Base-by-base conservation (phyloP, 2,797 vertebrate species). In the Lagorchestes hirsutus region DNA sequence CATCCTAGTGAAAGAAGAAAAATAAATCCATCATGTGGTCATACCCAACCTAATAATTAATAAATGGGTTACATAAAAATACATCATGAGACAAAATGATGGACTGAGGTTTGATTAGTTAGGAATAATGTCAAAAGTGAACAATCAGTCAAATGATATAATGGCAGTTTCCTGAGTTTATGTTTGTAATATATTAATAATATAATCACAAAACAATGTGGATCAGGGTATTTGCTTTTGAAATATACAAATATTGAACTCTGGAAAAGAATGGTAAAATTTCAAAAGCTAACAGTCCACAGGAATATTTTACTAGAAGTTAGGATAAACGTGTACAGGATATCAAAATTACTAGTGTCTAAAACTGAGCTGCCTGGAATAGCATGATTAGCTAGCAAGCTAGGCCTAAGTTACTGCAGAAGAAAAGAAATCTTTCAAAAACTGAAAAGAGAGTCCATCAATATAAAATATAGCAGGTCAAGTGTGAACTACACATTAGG, bases 361-460 rank as follows among this genome's bases (percentile, higher is more conserved):
- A 50, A 46, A 46, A 87, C 9, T 46, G 40, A 87, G 3, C 22
- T 87, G 22, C 40, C 22, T 46, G 16, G 74, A 87, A 87, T 27
- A 46, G 14, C 24, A 46, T 50, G 40, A 87, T 50, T 87, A 87
- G 9, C 9, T 4, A 87, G 6, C 5, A 4, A 95, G 52, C 40
- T n/a, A 90, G 12, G 5, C 58, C 29, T 40, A 62, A 92, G 92
- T 0, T 1, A 16, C 6, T 2, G 1, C 2, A 34, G 58, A 54
- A 5, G 90, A 52, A 96, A 93, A 59, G 10, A 24, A 91, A 93
- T 91, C 18, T 52, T 92, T 90, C 52, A 82, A 94, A 95, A 93
- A 94, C 54, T 94, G 55, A 58, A 90, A 31, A 95, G 50, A 8
- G 3, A 92, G 29, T 40, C 74, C 58, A 91, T 92, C 16, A 5